Percentiles rank a stretch among this genome's conserved stretches.
Conservation (phyloP, 1,140 invertebrate genomes). For the Tetramorium parvispinum region DNA sequence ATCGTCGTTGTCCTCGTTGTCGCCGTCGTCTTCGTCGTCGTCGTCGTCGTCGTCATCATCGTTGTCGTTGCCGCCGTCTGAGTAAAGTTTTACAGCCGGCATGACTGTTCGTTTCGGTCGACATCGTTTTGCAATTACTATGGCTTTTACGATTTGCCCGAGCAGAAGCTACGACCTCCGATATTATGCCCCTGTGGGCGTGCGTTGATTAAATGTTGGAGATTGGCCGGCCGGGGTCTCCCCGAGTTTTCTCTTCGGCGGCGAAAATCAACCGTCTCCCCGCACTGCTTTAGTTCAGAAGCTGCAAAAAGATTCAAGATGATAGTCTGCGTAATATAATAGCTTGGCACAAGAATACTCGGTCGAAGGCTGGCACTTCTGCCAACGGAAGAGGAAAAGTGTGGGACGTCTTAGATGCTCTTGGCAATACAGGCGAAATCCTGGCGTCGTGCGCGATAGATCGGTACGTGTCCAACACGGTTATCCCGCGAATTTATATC, state of each 20-base stretch:
- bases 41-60: background rate
- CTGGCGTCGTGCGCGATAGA: conserved; percentile 48
- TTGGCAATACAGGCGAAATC: conserved; percentile 30
- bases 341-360: conserved; percentile 42
- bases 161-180: conserved; percentile 44
- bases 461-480: conserved; percentile 37
- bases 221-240: background rate
- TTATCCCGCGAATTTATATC: conserved; percentile 46
- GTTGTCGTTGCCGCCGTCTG: background rate
- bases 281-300: background rate
- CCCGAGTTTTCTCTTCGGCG: background rate
- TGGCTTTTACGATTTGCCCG: conserved; percentile 48
- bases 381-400: conserved; percentile 49
- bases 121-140: conserved; percentile 54
- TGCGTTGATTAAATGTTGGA: conserved; percentile 39
- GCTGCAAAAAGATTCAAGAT: conserved; percentile 26
- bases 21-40: background rate
- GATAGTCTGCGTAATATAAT: conserved; percentile 45
- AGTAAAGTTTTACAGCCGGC: conserved; percentile 45
- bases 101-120: conserved; percentile 22
- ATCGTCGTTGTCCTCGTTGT: no score
- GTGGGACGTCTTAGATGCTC: conserved; percentile 18
- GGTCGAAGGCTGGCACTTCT: conserved; percentile 35
- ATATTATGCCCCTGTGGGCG: conserved; percentile 44
- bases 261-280: background rate